Evolutionary conservation across 2,888 invertebrate species (phyloP).

Genomic region (Tyria jacobaeae): DNA sequence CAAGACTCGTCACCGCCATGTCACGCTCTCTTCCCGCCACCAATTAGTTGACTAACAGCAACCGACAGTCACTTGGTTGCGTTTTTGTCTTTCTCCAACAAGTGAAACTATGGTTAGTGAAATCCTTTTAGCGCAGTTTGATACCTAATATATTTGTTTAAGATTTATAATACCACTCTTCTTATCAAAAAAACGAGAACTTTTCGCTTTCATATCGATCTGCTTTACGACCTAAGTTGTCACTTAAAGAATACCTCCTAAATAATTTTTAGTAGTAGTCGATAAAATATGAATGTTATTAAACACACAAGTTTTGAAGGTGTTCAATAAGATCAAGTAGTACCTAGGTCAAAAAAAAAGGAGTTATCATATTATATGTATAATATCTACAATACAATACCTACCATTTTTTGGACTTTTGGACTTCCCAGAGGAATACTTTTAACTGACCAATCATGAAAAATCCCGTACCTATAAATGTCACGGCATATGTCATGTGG

Average conservation of each 20-base stretch:
- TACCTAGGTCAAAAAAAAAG: too few relatives aligned
- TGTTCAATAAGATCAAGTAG: neutral
- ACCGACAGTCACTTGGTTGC: constrained; percentile 32
- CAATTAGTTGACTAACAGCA: constrained; percentile 70
- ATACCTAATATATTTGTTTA: neutral
- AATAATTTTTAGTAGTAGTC: neutral
- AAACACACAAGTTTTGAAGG: neutral
- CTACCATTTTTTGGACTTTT: neutral
- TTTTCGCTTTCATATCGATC: neutral
- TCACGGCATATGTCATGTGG: constrained; percentile 17
- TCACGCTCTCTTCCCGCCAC: constrained; percentile 73
- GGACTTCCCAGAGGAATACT: neutral
- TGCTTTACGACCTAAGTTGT: neutral
- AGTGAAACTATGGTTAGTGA: constrained; percentile 24
- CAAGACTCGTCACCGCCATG: constrained; percentile 48
- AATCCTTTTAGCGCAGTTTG: constrained; percentile 14
- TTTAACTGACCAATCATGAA: neutral
- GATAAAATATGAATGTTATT: neutral
- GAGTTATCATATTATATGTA: neutral
- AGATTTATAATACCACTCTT: neutral
- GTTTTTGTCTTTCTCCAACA: constrained; percentile 46
- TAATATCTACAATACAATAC: too few relatives aligned
- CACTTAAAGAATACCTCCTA: neutral
- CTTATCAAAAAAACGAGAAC: neutral
- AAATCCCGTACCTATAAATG: neutral